phyloP scores from a whole-genome alignment of 2,888 invertebrate species.

The Lepas anatifera region DNA sequence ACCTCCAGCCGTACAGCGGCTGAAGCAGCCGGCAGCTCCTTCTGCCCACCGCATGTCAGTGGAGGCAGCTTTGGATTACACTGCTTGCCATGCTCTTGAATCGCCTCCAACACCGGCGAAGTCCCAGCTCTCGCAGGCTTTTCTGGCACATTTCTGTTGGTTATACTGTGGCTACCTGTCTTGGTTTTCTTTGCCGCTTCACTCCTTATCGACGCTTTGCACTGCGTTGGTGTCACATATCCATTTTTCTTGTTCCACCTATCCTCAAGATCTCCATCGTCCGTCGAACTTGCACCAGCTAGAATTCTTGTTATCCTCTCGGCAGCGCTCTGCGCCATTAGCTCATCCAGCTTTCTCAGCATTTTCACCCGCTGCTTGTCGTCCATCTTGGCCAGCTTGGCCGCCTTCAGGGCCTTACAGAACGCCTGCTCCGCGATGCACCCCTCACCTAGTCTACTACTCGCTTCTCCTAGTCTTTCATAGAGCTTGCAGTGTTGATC shows the following conservation, averaged over 20 bases:
- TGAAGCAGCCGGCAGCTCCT: slow-evolving; percentile 14
- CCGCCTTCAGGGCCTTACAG: neutral
- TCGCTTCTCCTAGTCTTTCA: neutral
- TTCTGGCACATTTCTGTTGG: neutral
- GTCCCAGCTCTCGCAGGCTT: neutral
- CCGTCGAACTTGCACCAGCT: too few species aligned
- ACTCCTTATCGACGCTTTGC: too few species aligned
- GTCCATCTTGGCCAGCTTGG: slow-evolving; percentile 11
- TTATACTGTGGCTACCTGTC: too few species aligned
- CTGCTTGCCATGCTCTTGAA: neutral
- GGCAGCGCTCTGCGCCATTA: neutral
- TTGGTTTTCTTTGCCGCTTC: too few species aligned
- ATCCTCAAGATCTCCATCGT: too few species aligned
- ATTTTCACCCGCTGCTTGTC: neutral
- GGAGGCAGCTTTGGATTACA: neutral
- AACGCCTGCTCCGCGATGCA: neutral
- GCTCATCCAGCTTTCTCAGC: neutral
- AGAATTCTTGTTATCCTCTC: too few species aligned
- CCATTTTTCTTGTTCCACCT: too few species aligned
- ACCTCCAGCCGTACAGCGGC: slow-evolving; percentile 17
- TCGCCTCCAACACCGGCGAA: neutral
- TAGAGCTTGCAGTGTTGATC: neutral
- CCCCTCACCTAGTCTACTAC: neutral
- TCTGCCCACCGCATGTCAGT: neutral
- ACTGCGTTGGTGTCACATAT: too few species aligned